These are phyloP conservation scores for Neosilurus mollespiculum DNA, from an alignment of 2,797 vertebrate species.

Conservation along the genomic window DNA sequence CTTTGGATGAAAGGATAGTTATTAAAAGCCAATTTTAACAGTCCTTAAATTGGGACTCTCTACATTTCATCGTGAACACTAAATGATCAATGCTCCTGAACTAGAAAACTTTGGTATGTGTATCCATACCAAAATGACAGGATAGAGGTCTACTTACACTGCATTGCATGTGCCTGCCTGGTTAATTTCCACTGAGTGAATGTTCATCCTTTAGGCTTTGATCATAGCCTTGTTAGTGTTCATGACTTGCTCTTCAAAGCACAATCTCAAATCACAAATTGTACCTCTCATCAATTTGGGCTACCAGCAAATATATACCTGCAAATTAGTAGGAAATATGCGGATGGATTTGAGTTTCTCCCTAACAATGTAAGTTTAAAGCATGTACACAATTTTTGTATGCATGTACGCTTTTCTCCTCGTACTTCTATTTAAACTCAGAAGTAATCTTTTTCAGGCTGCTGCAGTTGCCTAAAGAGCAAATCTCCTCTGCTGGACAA, in stretches of 20 bases:
- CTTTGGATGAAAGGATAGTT: not conserved
- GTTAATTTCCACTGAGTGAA: constrained; percentile 14
- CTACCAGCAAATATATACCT: constrained; percentile 35
- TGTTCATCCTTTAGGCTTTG: constrained; percentile 49
- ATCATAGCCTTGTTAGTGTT: constrained; percentile 56
- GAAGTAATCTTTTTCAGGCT: constrained; percentile 35
- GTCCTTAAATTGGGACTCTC: not conserved
- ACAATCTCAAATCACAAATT: constrained; percentile 42
- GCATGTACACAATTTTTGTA: constrained; percentile 9
- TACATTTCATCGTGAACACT: not conserved
- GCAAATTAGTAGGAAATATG: constrained; percentile 46
- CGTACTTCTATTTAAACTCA: constrained; percentile 21
- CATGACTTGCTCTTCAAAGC: constrained; percentile 29
- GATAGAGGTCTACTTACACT: not conserved
- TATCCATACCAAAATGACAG: not conserved
- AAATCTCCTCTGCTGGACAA: constrained; percentile 55
- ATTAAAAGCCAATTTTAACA: not conserved
- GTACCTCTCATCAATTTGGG: constrained; percentile 45
- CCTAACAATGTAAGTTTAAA: constrained; percentile 17
- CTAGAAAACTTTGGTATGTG: not conserved
- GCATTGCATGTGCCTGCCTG: not conserved
- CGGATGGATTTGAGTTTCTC: constrained; percentile 20
- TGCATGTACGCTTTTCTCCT: not conserved
- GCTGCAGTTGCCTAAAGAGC: constrained; percentile 18
- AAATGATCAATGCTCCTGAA: not conserved